Evolutionary conservation across 1,140 invertebrate species (phyloP).

Genomic region (Drosophila arawakana): DNA sequence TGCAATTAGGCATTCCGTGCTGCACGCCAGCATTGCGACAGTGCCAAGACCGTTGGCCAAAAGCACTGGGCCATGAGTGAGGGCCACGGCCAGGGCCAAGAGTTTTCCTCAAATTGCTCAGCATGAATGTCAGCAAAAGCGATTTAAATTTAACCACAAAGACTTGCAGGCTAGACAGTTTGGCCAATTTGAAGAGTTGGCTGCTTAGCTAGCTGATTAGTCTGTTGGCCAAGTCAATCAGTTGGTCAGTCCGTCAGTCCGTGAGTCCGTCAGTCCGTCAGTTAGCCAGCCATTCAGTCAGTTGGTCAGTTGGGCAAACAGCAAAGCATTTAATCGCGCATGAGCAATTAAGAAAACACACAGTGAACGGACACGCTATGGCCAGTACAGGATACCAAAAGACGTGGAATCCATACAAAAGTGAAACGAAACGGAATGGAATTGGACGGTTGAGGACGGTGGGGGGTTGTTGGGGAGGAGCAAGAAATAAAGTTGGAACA

Average conservation of each 20-base stretch:
- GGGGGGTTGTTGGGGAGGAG: neutral
- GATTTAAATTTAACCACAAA: slow-evolving; percentile 1
- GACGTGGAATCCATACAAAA: neutral
- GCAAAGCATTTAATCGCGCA: slow-evolving; percentile 51
- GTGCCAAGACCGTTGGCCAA: slow-evolving; percentile 12
- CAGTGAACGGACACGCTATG: slow-evolving; percentile 33
- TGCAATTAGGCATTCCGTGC: slow-evolving; percentile 46
- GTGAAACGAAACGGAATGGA: neutral
- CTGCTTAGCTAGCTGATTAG: slow-evolving; percentile 4
- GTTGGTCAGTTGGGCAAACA: slow-evolving; percentile 35
- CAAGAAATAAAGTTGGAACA: neutral
- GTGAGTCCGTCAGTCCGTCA: neutral
- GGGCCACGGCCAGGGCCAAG: neutral
- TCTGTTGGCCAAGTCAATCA: neutral
- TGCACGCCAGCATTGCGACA: slow-evolving; percentile 26
- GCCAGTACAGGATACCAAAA: neutral
- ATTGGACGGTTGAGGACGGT: neutral
- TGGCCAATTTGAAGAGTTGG: neutral
- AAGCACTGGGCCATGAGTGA: neutral
- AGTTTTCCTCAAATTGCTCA: neutral
- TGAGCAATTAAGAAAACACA: slow-evolving; percentile 45
- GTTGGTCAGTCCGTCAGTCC: neutral
- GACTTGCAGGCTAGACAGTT: neutral
- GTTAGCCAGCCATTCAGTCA: neutral
- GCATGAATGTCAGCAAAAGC: slow-evolving; percentile 8